Percentiles rank a stretch among this genome's conserved stretches.
phyloP scores from a whole-genome alignment of 2,113 vertebrate species.

The Scatophagus argus region DNA sequence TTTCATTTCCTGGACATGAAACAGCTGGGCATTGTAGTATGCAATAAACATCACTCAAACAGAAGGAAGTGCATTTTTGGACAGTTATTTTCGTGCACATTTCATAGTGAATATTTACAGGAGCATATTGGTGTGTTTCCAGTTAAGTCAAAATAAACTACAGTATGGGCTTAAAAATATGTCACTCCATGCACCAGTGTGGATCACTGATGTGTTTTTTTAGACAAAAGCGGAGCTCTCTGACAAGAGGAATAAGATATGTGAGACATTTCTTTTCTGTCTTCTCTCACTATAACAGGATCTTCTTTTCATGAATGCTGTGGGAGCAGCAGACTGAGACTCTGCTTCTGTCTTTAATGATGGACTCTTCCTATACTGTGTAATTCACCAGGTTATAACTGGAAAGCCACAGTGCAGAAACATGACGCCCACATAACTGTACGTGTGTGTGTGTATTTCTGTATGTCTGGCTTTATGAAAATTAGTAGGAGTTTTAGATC shows the following conservation, averaged over 20 bases:
- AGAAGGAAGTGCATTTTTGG: neutral
- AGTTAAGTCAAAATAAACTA: neutral
- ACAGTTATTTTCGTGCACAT: conserved; percentile 3
- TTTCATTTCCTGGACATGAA: neutral
- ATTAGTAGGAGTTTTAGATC: neutral
- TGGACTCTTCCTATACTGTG: conserved; percentile 68
- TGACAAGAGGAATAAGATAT: neutral
- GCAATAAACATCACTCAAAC: neutral
- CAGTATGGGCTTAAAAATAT: neutral
- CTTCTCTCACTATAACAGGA: neutral
- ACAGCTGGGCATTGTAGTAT: neutral
- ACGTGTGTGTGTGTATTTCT: conserved; percentile 29
- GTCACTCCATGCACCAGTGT: neutral
- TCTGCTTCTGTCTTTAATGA: conserved; percentile 75
- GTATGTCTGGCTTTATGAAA: conserved; percentile 26
- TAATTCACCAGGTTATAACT: conserved; percentile 81
- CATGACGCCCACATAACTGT: conserved; percentile 38
- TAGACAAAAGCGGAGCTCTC: neutral
- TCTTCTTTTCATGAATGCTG: conserved; percentile 10
- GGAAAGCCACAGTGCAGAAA: conserved; percentile 70
- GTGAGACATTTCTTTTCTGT: neutral
- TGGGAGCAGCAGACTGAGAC: conserved; percentile 42
- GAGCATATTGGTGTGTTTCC: neutral
- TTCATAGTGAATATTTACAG: neutral
- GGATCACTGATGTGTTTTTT: neutral